A percentile compares a stretch with the other conserved stretches of the same genome.
phyloP scores from a whole-genome alignment of 2,113 vertebrate genomes.

The Sphaerodactylus townsendi region DNA sequence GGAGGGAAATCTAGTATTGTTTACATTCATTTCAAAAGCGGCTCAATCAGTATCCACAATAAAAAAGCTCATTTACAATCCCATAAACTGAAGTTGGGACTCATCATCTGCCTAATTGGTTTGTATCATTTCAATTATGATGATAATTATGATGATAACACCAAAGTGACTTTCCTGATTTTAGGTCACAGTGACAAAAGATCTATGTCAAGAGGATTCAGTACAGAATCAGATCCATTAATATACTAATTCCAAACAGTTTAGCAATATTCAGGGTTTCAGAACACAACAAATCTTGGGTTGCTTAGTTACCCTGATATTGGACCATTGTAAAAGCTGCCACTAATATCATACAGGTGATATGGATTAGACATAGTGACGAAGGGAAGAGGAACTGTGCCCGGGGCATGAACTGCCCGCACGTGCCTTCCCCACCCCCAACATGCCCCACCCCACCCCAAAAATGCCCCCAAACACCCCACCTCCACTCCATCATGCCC shows the following conservation, averaged over 20 bases:
- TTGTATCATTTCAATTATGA: neutral
- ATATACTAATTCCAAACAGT: neutral
- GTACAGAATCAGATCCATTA: neutral
- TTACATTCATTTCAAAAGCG: neutral
- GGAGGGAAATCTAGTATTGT: neutral
- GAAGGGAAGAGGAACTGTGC: too few relatives aligned
- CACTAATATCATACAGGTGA: neutral
- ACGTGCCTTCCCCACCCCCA: too few relatives aligned
- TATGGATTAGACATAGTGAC: neutral
- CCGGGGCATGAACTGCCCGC: too few relatives aligned
- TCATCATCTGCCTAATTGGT: neutral
- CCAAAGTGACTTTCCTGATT: neutral
- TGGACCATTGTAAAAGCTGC: conserved; percentile 3
- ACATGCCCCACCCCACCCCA: too few relatives aligned
- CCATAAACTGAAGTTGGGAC: neutral
- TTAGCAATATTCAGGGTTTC: neutral
- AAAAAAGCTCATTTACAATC: neutral
- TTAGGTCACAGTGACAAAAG: neutral
- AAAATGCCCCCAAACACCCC: too few relatives aligned
- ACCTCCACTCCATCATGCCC: too few relatives aligned
- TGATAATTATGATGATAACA: neutral
- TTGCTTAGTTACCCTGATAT: conserved; percentile 7
- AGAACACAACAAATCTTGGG: neutral
- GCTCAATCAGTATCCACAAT: neutral
- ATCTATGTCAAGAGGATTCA: neutral